Evolutionary conservation across 2,888 invertebrate genomes (phyloP).

Genomic region (Patella caerulea): DNA sequence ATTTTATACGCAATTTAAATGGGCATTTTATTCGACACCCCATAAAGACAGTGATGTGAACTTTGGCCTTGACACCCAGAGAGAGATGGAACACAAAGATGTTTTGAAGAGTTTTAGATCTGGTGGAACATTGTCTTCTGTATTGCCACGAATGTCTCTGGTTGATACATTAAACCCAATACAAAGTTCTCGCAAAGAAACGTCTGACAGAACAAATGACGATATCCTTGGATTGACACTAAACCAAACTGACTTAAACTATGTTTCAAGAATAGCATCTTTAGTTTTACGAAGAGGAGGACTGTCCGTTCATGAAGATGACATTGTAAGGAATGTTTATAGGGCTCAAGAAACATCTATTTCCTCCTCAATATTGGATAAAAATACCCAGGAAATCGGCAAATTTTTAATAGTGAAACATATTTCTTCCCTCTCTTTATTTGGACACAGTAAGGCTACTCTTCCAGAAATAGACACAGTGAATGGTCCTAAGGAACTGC

Average conservation of each 20-base stretch:
- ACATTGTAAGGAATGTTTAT: slow-evolving; percentile 25
- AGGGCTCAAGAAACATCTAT: slow-evolving; percentile 5
- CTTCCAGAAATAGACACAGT: no score
- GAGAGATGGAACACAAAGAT: slow-evolving; percentile 35
- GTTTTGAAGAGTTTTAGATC: slow-evolving; percentile 19
- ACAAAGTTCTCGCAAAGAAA: no score
- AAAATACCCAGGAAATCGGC: slow-evolving; percentile 21
- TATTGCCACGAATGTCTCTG: no score
- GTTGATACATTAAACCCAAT: no score
- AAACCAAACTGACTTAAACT: slow-evolving; percentile 26
- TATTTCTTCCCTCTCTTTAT: neutral
- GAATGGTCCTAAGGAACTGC: no score
- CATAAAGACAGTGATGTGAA: slow-evolving; percentile 27
- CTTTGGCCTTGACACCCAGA: slow-evolving; percentile 32
- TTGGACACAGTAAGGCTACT: neutral
- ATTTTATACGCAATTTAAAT: slow-evolving; percentile 32
- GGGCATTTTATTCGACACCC: slow-evolving; percentile 29
- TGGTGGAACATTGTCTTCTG: no score
- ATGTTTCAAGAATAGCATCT: slow-evolving; percentile 20
- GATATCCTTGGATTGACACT: no score
- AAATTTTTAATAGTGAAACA: slow-evolving; percentile 24
- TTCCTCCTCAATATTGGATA: slow-evolving; percentile 20
- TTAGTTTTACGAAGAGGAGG: slow-evolving; percentile 26
- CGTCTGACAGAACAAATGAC: no score
- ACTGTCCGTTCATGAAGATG: slow-evolving; percentile 1